Evolutionary conservation across 2,888 invertebrate species (phyloP), one percentile per base, ranked within the genome.

Genomic region (Diarsia mendica): DNA sequence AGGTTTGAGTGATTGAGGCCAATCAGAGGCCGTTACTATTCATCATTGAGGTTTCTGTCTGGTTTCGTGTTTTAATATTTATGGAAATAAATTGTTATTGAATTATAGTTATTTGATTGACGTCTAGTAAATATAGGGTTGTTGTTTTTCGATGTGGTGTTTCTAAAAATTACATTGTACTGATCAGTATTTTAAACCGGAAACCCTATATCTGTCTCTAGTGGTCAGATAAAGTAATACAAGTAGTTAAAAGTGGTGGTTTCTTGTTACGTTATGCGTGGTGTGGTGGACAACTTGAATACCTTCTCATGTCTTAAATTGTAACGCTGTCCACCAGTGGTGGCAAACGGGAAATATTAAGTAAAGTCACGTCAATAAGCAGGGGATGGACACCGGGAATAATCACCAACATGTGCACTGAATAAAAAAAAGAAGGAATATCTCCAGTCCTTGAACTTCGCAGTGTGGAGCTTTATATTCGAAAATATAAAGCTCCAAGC

Each of bases 1-100:
- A 68, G 23, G 75, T 85, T 65, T 71, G 79, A 79, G 69, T 85
- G 87, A 87, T 86, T 86, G 82, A n/a, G 77, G 85, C 82, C 86
- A 86, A 87, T 87, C 85, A 87, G 72, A 67, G 79, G 64, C n/a
- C 61, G 80, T 83, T 67, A 70, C 81, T 81, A 74, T 85, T 67
- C 76, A 82, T 85, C 81, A 77, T 75, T 69, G 81, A 66, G 76
- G 80, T 79, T 76, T 72, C 51, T 65, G 66, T 71, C 65, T 63
- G n/a, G 23, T 63, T 83, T 72, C 49, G 55, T 44, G 58, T 79
- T 70, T 69, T 69, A 63, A 69, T 70, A 69, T 75, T 72, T 75
- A 79, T 75, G 53, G 71, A 61, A 68, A 75, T 72, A 75, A 72
- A 74, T 82, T 73, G 33, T 39, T 75, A 71, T 68, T 80, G 64